Evolutionary conservation across 2,797 vertebrate species (phyloP).

Genomic region (Crypturellus tataupa): DNA sequence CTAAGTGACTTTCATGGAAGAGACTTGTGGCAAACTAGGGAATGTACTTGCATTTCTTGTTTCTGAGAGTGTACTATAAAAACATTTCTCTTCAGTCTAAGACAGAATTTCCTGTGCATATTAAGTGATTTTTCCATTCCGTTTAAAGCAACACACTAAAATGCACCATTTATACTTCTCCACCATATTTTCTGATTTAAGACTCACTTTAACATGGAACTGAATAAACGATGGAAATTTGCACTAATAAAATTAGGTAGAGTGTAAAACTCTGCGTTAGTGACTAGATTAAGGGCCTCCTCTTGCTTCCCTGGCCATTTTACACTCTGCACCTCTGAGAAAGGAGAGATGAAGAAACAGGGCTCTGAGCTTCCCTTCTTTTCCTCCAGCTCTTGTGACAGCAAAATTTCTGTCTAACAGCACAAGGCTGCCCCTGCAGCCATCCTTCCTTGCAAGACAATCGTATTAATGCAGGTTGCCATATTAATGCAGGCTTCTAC

Average conservation of each 20-base stretch:
- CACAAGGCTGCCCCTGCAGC: neutral
- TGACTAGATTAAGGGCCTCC: slow-evolving; percentile 11
- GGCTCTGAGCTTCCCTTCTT: neutral
- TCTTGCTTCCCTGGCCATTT: neutral
- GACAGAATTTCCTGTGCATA: slow-evolving; percentile 33
- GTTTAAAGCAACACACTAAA: slow-evolving; percentile 62
- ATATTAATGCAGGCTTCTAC: neutral
- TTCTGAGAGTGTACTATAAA: slow-evolving; percentile 42
- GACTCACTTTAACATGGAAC: slow-evolving; percentile 46
- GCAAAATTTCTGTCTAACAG: neutral
- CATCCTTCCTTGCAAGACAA: neutral
- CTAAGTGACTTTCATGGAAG: neutral
- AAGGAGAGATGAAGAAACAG: neutral
- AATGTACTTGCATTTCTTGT: neutral
- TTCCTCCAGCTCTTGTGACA: neutral
- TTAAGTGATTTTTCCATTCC: slow-evolving; percentile 48
- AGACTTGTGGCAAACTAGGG: slow-evolving; percentile 5
- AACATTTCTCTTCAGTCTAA: slow-evolving; percentile 41
- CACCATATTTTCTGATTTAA: slow-evolving; percentile 58
- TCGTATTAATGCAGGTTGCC: neutral
- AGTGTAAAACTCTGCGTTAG: neutral
- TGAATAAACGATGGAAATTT: slow-evolving; percentile 55
- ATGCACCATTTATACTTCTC: slow-evolving; percentile 34
- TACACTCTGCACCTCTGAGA: neutral
- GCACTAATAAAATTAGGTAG: slow-evolving; percentile 33